phyloP scores from a whole-genome alignment of 1,140 invertebrate genomes.

The Metopolophium dirhodum region DNA sequence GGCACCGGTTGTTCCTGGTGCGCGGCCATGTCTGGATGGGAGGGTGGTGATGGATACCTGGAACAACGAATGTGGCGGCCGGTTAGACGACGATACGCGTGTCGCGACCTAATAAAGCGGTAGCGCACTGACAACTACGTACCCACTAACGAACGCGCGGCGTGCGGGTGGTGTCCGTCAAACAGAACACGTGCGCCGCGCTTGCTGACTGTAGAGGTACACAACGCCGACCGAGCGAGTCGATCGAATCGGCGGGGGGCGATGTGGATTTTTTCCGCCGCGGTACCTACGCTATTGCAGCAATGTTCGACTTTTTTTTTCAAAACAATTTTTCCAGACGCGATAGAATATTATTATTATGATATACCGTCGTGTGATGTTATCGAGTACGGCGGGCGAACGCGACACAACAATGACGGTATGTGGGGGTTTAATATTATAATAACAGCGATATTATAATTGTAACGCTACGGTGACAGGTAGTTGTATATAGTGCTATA shows the following conservation, averaged over 20 bases:
- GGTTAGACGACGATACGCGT: not conserved
- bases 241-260: not conserved
- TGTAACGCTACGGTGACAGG: not conserved
- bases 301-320: not conserved
- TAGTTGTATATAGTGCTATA: not conserved
- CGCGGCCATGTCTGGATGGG: not conserved
- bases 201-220: not conserved
- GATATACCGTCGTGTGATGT: not conserved
- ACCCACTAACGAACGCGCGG: not conserved
- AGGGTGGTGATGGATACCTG: not conserved
- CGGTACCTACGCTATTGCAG: not conserved
- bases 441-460: not conserved
- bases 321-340: too few species aligned
- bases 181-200: slow-evolving; percentile 18
- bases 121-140: not conserved
- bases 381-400: not conserved
- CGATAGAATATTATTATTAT: too few species aligned
- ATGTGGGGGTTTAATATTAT: not conserved
- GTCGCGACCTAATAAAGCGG: not conserved
- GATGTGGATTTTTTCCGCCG: not conserved
- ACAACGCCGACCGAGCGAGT: not conserved
- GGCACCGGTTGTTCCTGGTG: not conserved
- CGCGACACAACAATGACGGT: not conserved
- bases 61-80: not conserved
- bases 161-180: not conserved